Percentiles rank a stretch among this genome's conserved stretches.
phyloP scores from a whole-genome alignment of 2,888 invertebrate genomes.

The Agrotis clavis region DNA sequence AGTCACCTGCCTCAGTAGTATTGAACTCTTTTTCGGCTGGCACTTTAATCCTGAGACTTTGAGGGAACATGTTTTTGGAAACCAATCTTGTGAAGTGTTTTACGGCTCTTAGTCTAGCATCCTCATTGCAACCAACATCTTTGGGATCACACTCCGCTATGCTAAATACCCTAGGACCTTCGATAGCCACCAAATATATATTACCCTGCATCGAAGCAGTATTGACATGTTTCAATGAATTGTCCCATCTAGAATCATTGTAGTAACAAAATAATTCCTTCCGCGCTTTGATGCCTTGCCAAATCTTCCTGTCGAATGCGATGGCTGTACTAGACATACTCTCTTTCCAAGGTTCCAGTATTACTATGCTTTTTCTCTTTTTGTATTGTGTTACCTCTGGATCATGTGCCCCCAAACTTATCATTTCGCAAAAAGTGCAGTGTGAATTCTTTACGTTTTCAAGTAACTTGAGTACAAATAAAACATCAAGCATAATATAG shows the following conservation, averaged over 20 bases:
- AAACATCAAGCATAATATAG: slow-evolving; percentile 71
- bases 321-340: slow-evolving; percentile 65
- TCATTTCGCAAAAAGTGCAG: slow-evolving; percentile 73
- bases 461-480: slow-evolving; percentile 68
- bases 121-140: slow-evolving; percentile 51
- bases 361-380: slow-evolving; percentile 55
- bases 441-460: slow-evolving; percentile 45
- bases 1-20: slow-evolving; percentile 53
- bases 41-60: slow-evolving; percentile 40
- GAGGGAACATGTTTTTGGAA: slow-evolving; percentile 62
- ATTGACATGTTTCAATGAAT: slow-evolving; percentile 68
- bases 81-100: slow-evolving; percentile 59
- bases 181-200: slow-evolving; percentile 64
- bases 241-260: slow-evolving; percentile 74
- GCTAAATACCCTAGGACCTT: slow-evolving; percentile 72
- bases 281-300: slow-evolving; percentile 68
- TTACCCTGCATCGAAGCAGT: slow-evolving; percentile 56
- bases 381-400: slow-evolving; percentile 55
- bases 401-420: slow-evolving; percentile 69
- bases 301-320: slow-evolving; percentile 73
- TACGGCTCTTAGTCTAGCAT: slow-evolving; percentile 52
- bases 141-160: slow-evolving; percentile 61
- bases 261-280: slow-evolving; percentile 71
- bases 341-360: slow-evolving; percentile 60
- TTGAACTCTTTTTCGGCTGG: slow-evolving; percentile 16